Evolutionary conservation across 2,888 invertebrate genomes (phyloP).

Genomic region (Phengaris arion): DNA sequence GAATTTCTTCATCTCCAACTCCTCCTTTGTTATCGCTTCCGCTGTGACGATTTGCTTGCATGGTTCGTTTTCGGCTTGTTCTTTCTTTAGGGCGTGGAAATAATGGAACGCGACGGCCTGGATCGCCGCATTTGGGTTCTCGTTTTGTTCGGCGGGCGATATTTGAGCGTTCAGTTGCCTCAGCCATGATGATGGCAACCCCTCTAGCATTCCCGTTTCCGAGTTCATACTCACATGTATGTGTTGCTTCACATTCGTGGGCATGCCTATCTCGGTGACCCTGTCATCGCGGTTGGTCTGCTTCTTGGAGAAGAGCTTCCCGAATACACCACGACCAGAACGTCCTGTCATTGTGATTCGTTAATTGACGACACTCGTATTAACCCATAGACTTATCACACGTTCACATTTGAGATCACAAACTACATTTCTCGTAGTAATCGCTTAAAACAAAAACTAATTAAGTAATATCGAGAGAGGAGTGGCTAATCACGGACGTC

Average conservation of each 20-base stretch:
- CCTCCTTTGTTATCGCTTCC: constrained; percentile 89
- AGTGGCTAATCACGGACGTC: constrained; percentile 73
- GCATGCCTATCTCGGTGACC: constrained; percentile 87
- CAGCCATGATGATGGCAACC: constrained; percentile 91
- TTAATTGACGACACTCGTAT: constrained; percentile 43
- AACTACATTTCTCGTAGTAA: constrained; percentile 58
- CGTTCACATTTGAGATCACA: constrained; percentile 49
- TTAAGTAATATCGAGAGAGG: constrained; percentile 57
- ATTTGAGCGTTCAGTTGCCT: constrained; percentile 89
- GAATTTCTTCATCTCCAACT: constrained; percentile 88
- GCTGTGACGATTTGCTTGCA: constrained; percentile 91
- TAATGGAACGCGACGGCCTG: constrained; percentile 95
- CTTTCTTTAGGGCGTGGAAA: constrained; percentile 88
- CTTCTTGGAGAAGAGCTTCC: constrained; percentile 74
- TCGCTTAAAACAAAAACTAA: constrained; percentile 51
- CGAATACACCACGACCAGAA: constrained; percentile 72
- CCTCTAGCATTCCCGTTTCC: constrained; percentile 90
- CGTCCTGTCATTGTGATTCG: constrained; percentile 72
- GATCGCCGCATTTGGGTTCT: constrained; percentile 93
- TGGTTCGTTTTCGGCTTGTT: constrained; percentile 84
- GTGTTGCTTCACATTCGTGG: constrained; percentile 91
- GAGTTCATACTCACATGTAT: constrained; percentile 93
- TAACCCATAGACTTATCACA: constrained; percentile 44
- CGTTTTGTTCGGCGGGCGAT: constrained; percentile 90
- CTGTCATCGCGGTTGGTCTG: constrained; percentile 69